Conservation (phyloP, 2,113 vertebrate genomes). For the Strix uralensis region DNA sequence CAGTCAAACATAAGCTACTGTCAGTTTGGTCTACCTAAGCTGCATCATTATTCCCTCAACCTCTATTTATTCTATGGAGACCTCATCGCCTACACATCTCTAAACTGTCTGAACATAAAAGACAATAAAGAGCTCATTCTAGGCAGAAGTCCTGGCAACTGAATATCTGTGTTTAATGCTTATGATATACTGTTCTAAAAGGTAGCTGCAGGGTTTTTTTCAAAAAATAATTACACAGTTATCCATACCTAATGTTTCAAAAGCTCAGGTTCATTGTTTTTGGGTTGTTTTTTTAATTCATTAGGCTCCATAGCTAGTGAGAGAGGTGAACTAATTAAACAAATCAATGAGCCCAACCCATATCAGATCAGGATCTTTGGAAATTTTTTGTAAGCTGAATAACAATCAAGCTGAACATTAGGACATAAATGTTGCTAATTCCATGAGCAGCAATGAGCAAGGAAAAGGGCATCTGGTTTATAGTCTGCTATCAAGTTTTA, state of each 20-base stretch:
- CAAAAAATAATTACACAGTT: not conserved
- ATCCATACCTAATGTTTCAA: not conserved
- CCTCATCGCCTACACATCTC: not conserved
- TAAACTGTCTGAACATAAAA: not conserved
- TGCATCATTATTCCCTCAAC: not conserved
- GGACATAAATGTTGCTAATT: not conserved
- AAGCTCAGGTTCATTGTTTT: not conserved
- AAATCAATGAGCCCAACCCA: not conserved
- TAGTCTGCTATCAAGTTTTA: not conserved
- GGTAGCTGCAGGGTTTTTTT: not conserved
- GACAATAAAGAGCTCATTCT: not conserved
- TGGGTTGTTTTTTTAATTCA: not conserved
- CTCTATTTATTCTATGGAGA: not conserved
- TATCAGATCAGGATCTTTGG: not conserved
- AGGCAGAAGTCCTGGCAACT: not conserved
- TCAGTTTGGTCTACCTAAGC: not conserved
- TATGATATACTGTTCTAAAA: not conserved
- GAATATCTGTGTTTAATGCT: not conserved
- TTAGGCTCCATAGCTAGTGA: not conserved
- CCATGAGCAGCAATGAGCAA: not conserved
- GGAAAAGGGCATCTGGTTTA: not conserved
- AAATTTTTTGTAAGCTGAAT: not conserved
- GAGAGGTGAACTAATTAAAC: not conserved
- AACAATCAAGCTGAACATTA: not conserved
- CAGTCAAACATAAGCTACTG: not conserved